Conservation (phyloP, 2,797 vertebrate genomes). For the Salmo trutta region DNA sequence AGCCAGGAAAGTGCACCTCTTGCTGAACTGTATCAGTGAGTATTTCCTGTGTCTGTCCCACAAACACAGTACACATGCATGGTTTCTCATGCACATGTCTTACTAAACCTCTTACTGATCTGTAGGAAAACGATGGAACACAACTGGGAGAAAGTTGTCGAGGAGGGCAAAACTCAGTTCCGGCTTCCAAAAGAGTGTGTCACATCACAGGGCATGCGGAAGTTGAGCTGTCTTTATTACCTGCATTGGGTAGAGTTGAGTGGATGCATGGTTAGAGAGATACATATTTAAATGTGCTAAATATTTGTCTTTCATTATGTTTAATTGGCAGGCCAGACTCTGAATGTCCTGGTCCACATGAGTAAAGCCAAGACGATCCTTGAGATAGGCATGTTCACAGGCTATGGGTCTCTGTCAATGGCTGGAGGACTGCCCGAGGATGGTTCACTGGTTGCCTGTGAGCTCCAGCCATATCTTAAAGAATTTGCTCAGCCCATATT, state of each 20-base stretch:
- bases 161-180: conserved; percentile 68
- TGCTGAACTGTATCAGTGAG: conserved; percentile 66
- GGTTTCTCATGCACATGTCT: not conserved
- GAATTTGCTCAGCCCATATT: conserved; percentile 71
- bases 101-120: not conserved
- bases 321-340: conserved; percentile 63
- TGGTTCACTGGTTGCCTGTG: conserved; percentile 68
- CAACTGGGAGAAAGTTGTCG: conserved; percentile 69
- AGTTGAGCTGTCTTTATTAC: conserved; percentile 44
- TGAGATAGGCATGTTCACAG: conserved; percentile 75
- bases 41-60: not conserved
- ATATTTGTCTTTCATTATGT: conserved; percentile 1
- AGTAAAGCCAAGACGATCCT: conserved; percentile 71
- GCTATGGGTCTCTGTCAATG: conserved; percentile 71
- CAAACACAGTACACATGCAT: not conserved
- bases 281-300: not conserved
- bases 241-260: not conserved
- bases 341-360: conserved; percentile 73
- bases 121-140: conserved; percentile 55
- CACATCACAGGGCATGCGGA: conserved; percentile 75
- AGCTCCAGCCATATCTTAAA: conserved; percentile 68
- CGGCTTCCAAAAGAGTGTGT: conserved; percentile 74
- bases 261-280: not conserved
- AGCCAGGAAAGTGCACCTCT: conserved; percentile 66
- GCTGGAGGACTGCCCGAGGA: conserved; percentile 75